Evolutionary conservation across 2,113 vertebrate species (phyloP), one percentile per base, ranked within the genome.

Genomic region (Parus major): DNA sequence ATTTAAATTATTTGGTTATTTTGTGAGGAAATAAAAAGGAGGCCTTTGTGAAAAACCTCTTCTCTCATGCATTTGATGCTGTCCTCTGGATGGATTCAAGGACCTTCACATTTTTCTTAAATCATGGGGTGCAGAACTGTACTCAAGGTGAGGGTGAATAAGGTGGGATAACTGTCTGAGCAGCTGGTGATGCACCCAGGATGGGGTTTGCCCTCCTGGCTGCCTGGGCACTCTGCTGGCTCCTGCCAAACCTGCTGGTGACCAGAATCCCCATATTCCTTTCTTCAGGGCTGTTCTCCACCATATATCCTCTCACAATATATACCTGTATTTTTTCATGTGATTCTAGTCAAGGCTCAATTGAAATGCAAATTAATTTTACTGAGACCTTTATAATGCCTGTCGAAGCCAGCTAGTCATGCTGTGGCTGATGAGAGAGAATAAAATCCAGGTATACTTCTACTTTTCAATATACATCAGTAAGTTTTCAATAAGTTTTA

Each of bases 211-310:
- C 13, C 15, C 28, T 33, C 35, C 24, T 22, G 28, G n/a, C 49
- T 55, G n/a, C 49, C 60, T 0, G 0, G 29, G 10, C 49, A n/a
- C 10, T 13, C n/a, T 64, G 13, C n/a, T 47, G 60, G 9, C 27
- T 68, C 33, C 23, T 21, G 2, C 22, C 44, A 10, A 44, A 4
- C 46, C 41, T 72, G 23, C 31, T 82, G 16, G 24, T 21, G 2
- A 53, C 29, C 35, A 86, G 44, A 44, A 68, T 8, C 3, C 14
- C 21, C 13, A 55, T 11, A 24, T 21, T 29, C 17, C 29, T 57
- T 68, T 27, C 42, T 68, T 27, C 22, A 63, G 15, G 14, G 9
- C 59, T 73, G 15, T 2, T 73, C 41, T 15, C 29, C 55, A 49
- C 39, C 11, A 39, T 39, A 39, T 39, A 39, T 75, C 18, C 23